Base-by-base conservation (phyloP, 1,140 invertebrate genomes). In the Drosophila ohnishii region DNA sequence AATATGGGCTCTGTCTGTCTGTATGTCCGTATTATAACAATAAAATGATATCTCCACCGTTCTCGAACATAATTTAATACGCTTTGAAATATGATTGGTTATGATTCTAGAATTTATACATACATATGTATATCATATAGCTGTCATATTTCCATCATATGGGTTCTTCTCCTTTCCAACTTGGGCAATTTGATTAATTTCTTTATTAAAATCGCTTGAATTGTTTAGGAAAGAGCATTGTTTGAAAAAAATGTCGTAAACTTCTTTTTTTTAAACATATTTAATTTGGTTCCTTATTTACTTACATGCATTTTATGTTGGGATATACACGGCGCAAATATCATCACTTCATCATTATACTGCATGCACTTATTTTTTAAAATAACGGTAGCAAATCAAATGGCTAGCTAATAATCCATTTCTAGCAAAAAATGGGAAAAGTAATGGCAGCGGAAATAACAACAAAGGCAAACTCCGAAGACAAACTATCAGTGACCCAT, bases 401-500 rank as follows among this genome's bases (percentile, higher is more conserved):
- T 48, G 48, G 73, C 66, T 71, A 60, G 62, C 64, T 50, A 75
- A 67, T 89, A 89, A 90, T 90, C 84, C 80, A 87, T 85, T 90
- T 87, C 65, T 90, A 90, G 90, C 74, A 75, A 77, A 73, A 73
- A 78, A 81, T 73, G 64, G 71, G 45, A 73, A 75, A 16, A 28
- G 51, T 67, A 69, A 66, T 70, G 30, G 9, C 53, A 42, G 6
- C 51, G 47, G 34, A 39, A 48, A 40, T 19, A 69, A 51, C 71
- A 39, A 35, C 57, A 78, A 60, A 53, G 85, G 81, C 70, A 91
- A 86, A 75, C 50, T 76, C 61, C 86, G 83, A 77, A 81, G 86
- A 75, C 79, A 86, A 75, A 90, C 90, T 72, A 91, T 90, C 67
- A 86, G 83, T 51, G 80, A 86, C 81, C 86, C 86, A 75, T 90